phyloP scores from a whole-genome alignment of 2,888 invertebrate genomes.

The Myopa tessellatipennis region DNA sequence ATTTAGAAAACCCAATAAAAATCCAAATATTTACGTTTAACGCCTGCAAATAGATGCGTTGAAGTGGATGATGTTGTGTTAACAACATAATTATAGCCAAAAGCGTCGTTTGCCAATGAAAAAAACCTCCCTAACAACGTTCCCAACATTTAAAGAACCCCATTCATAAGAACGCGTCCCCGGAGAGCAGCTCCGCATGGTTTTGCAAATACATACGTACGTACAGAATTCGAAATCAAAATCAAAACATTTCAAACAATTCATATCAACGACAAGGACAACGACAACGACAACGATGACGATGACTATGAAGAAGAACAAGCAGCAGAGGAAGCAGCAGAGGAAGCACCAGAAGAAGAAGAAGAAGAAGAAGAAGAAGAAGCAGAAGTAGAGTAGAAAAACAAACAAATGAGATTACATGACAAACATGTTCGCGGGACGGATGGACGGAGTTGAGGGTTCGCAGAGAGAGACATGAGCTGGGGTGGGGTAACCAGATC shows the following conservation, averaged over 20 bases:
- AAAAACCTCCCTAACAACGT: constrained; percentile 33
- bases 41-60: constrained; percentile 15
- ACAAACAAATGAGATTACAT: constrained; percentile 53
- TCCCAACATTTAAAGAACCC: constrained; percentile 41
- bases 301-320: not conserved
- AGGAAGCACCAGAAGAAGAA: not conserved
- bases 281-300: not conserved
- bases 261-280: not conserved
- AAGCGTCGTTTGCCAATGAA: constrained; percentile 49
- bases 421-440: constrained; percentile 21
- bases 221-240: not conserved
- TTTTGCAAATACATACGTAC: not conserved
- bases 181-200: not conserved
- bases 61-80: constrained; percentile 62
- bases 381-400: constrained; percentile 34
- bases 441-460: not conserved
- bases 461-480: no score
- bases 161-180: not conserved
- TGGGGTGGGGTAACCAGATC: not conserved
- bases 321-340: not conserved
- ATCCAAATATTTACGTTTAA: constrained; percentile 26
- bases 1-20: constrained; percentile 22
- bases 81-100: constrained; percentile 65
- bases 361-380: not conserved
- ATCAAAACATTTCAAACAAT: not conserved